A percentile compares a stretch with the other conserved stretches of the same genome.
Evolutionary conservation across 2,888 invertebrate genomes (phyloP).

Genomic region (Augochlorella aurata): DNA sequence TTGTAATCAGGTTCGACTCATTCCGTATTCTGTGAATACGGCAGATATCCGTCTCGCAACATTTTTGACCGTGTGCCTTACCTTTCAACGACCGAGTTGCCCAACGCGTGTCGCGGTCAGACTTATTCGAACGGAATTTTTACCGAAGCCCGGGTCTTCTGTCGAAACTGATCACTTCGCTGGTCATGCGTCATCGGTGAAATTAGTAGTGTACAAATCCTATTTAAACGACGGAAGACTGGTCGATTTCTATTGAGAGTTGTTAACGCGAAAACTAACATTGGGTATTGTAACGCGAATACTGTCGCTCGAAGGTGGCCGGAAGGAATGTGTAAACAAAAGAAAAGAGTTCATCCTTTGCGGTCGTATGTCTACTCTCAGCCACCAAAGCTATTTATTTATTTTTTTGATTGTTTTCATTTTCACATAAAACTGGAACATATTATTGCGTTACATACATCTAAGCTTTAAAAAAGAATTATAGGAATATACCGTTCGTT

Average conservation of each 20-base stretch:
- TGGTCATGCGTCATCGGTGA: slow-evolving; percentile 4
- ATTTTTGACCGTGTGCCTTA: slow-evolving; percentile 42
- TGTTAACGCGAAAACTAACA: neutral
- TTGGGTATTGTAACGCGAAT: neutral
- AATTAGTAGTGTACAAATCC: neutral
- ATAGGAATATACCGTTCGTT: too few species aligned
- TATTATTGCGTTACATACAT: too few species aligned
- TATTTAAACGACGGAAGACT: slow-evolving; percentile 5
- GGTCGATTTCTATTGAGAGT: neutral
- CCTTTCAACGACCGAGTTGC: slow-evolving; percentile 29
- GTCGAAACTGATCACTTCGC: slow-evolving; percentile 4
- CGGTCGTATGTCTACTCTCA: too few species aligned
- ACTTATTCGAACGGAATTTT: slow-evolving; percentile 30
- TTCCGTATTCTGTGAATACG: slow-evolving; percentile 36
- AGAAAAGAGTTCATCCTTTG: neutral
- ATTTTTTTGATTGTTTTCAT: too few species aligned
- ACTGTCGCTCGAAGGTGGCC: neutral
- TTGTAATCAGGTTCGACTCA: slow-evolving; percentile 10
- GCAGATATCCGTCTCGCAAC: slow-evolving; percentile 40
- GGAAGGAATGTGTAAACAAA: neutral
- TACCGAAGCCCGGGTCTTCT: neutral
- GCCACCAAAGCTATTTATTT: too few species aligned
- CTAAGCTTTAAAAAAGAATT: too few species aligned
- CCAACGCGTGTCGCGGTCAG: neutral
- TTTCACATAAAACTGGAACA: too few species aligned